These are phyloP conservation scores for Stomorhina lunata DNA, from an alignment of 2,888 invertebrate species.

Conservation along the genomic window DNA sequence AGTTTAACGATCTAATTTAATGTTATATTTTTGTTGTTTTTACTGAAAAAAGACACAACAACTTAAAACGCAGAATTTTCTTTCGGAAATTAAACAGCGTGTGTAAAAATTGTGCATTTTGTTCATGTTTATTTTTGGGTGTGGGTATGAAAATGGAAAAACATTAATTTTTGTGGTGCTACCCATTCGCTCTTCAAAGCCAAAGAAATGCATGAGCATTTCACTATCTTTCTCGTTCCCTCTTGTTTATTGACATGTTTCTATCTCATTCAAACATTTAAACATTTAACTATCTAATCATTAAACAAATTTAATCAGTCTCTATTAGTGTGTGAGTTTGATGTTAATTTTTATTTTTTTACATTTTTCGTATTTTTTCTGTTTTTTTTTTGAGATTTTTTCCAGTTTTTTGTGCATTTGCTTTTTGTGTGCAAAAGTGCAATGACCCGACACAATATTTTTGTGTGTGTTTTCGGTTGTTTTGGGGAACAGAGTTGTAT, in stretches of 20 bases:
- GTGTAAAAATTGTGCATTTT: neutral
- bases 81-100: neutral
- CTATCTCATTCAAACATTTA: no score
- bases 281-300: slow-evolving; percentile 62
- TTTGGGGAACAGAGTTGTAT: slow-evolving; percentile 54
- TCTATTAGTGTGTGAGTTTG: slow-evolving; percentile 1
- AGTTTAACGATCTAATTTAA: neutral
- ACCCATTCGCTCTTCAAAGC: neutral
- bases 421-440: slow-evolving; percentile 65
- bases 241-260: no score
- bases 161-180: neutral
- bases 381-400: neutral
- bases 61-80: neutral
- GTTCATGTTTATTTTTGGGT: slow-evolving; percentile 10
- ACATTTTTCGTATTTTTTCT: neutral
- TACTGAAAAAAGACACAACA: neutral
- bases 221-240: neutral
- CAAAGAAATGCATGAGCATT: neutral
- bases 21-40: no score
- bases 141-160: slow-evolving; percentile 5
- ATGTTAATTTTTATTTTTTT: neutral
- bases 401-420: slow-evolving; percentile 41
- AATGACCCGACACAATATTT: slow-evolving; percentile 64
- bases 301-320: slow-evolving; percentile 52
- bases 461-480: neutral